A percentile compares a stretch with the other conserved stretches of the same genome.
Conservation (phyloP, 2,888 invertebrate genomes). For the Brenthis daphne region DNA sequence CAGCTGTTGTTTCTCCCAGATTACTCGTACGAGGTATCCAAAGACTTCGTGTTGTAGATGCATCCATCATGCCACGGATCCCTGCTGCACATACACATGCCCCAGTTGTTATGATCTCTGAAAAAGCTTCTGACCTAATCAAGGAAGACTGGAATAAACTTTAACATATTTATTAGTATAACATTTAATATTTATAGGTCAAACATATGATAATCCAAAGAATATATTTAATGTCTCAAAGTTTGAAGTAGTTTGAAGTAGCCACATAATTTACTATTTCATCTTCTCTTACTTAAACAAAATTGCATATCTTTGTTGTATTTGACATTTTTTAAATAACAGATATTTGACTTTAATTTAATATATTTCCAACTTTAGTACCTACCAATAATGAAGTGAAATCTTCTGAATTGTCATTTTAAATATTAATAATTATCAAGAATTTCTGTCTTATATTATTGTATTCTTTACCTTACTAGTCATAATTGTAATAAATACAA, state of each 20-base stretch:
- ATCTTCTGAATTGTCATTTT: too few species aligned
- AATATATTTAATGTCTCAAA: slow-evolving; percentile 5
- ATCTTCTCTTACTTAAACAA: too few species aligned
- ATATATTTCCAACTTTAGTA: too few species aligned
- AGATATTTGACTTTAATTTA: too few species aligned
- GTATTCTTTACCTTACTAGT: slow-evolving; percentile 6
- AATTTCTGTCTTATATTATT: not conserved
- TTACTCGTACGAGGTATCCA: slow-evolving; percentile 68
- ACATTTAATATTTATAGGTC: not conserved
- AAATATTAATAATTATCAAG: too few species aligned
- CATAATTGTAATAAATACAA: slow-evolving; percentile 6
- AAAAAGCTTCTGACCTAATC: slow-evolving; percentile 78
- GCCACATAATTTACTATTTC: not conserved
- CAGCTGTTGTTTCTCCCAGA: slow-evolving; percentile 85
- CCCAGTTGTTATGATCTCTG: slow-evolving; percentile 80
- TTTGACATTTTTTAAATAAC: too few species aligned
- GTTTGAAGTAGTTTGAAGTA: not conserved
- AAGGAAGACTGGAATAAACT: slow-evolving; percentile 71
- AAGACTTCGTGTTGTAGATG: slow-evolving; percentile 76
- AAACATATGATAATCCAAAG: slow-evolving; percentile 13
- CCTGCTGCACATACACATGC: slow-evolving; percentile 81
- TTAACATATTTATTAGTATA: not conserved
- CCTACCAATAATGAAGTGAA: too few species aligned
- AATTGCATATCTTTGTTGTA: too few species aligned
- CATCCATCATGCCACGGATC: slow-evolving; percentile 79